Evolutionary conservation across 2,797 vertebrate genomes (phyloP), one percentile per base, ranked within the genome.

Genomic region (Sebastes minor): DNA sequence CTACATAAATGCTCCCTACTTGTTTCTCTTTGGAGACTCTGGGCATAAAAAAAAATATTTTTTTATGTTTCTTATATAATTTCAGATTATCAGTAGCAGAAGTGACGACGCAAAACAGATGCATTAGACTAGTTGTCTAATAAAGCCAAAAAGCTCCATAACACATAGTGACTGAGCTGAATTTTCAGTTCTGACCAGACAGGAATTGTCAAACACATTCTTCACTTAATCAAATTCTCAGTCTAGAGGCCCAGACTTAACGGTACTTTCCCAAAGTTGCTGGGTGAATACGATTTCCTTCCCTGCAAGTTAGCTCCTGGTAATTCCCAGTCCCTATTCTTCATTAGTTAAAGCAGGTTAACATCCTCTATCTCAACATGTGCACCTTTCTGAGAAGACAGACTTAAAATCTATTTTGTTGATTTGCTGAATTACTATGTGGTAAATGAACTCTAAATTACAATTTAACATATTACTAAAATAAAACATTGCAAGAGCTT

Each of bases 201-300:
- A 25, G 23, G 12, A 74, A 5, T 6, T 2, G 0, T 30, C 22
- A 59, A 64, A 38, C 20, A 61, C 55, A 56, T 42, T 66, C 20
- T 74, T 55, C 4, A 62, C 23, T 71, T 78, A 52, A 82, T 63
- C 2, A 25, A 33, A 74, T 73, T 62, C 27, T 64, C 62, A 35
- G 30, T 63, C 27, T 2, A 8, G 16, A 16, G 30, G 4, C 16
- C 11, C 8, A 53, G 22, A 68, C 8, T 23, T 10, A 22, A 12
- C 13, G 33, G 8, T 27, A 20, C 32, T 22, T 71, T 49, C n/a
- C 30, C 30, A 62, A 52, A 42, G 59, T 33, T 14, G 1, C 20
- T 32, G 23, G 6, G 8, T 8, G 32, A 68, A 3, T 32, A 23
- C 3, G 25, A 35, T 18, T 69, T 35, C 4, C 6, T 33, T 33